phyloP scores from a whole-genome alignment of 2,113 vertebrate genomes.

The Nothocercus nigrocapillus region DNA sequence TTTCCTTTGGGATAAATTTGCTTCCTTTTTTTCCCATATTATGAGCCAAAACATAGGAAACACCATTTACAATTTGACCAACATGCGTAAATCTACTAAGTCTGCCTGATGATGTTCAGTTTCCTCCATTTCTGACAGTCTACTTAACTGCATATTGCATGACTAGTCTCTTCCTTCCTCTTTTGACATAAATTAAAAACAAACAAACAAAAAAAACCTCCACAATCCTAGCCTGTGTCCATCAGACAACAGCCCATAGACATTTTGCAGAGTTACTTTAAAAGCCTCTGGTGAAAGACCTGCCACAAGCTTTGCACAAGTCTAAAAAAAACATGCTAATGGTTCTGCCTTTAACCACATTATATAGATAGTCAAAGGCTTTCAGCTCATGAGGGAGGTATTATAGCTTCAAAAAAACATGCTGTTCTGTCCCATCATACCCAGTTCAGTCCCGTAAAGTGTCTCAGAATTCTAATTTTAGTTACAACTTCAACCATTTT shows the following conservation, averaged over 20 bases:
- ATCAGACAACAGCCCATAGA: neutral
- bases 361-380: neutral
- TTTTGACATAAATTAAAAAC: neutral
- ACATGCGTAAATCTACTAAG: neutral
- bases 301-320: neutral
- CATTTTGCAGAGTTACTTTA: neutral
- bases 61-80: neutral
- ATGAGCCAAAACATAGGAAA: neutral
- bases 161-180: neutral
- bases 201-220: neutral
- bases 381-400: neutral
- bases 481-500: neutral
- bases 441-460: neutral
- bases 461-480: neutral
- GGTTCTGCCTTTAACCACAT: neutral
- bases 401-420: neutral
- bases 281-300: neutral
- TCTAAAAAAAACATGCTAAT: slow-evolving; percentile 4
- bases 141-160: neutral
- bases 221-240: neutral
- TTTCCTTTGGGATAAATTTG: neutral
- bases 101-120: neutral
- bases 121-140: neutral
- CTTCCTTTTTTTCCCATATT: neutral
- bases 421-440: neutral